Evolutionary conservation across 2,888 invertebrate species (phyloP).

Genomic region (Lepidochrysops patricia): DNA sequence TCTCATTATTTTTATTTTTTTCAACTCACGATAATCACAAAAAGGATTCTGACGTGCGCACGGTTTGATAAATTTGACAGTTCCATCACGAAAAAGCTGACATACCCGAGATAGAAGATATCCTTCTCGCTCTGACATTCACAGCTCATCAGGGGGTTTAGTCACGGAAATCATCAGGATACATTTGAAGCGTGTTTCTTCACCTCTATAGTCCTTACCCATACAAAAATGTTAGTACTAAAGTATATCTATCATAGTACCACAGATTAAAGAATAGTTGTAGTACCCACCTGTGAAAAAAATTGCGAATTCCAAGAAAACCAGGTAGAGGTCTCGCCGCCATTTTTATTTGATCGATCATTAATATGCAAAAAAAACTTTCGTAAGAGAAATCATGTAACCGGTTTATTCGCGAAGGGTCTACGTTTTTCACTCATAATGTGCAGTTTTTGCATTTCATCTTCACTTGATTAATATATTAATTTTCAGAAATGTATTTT

Average conservation of each 20-base stretch:
- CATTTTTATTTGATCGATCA: not conserved
- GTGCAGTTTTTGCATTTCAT: not conserved
- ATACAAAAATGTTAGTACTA: too few relatives aligned
- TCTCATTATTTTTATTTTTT: slow-evolving; percentile 27
- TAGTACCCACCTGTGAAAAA: not conserved
- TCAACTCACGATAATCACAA: slow-evolving; percentile 24
- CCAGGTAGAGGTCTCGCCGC: not conserved
- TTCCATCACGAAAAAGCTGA: not conserved
- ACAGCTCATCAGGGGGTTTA: not conserved
- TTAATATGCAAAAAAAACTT: slow-evolving; percentile 3
- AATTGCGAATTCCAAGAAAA: not conserved
- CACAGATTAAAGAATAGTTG: too few relatives aligned
- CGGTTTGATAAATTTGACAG: slow-evolving; percentile 11
- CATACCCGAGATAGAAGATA: too few relatives aligned
- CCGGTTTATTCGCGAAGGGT: not conserved
- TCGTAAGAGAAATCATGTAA: not conserved
- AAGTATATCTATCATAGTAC: too few relatives aligned
- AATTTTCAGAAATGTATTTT: too few relatives aligned
- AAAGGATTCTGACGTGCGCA: slow-evolving; percentile 1
- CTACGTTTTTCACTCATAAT: not conserved
- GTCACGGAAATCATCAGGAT: not conserved
- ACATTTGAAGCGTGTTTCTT: too few relatives aligned
- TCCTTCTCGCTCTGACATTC: not conserved
- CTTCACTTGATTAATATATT: too few relatives aligned
- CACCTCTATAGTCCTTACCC: too few relatives aligned